Evolutionary conservation across 2,888 invertebrate species (phyloP), one percentile per base, ranked within the genome.

Genomic region (Leptopterna dolabrata): DNA sequence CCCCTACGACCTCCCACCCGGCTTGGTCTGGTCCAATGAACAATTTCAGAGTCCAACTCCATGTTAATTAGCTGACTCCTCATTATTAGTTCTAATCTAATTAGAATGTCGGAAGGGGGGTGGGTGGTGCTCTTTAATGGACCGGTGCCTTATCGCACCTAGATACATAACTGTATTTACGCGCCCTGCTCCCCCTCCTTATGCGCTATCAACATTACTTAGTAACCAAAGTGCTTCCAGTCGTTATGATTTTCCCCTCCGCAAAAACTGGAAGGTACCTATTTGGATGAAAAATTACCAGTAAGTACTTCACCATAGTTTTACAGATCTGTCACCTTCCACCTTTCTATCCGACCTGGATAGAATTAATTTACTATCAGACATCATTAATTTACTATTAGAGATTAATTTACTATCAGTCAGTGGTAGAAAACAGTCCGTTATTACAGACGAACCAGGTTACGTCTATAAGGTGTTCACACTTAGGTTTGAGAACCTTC

Each of bases 21-120:
- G 14, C 71, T n/a, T n/a, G 43, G 6, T 36, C 55, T 36, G 82
- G 82, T 63, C 36, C 82, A 36, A 70, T 82, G 82, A 82, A 82
- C 82, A 82, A 82, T 82, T 82, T 82, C 82, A 36, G 70, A 70
- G 82, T 82, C 82, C 82, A 36, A 82, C 82, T 55, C 82, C 70
- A 87, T 70, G 87, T 86, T 88, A 88, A 88, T 88, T 88, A 88
- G 88, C 55, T 88, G 71, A 88, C 87, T 88, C 41, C 87, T 88
- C 87, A 88, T 88, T 87, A 86, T 88, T 87, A 87, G 88, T 88
- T 88, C 63, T 88, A 87, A 88, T 88, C 88, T 88, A 87, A 88
- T 88, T 88, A 88, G 88, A 83, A 76, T 80, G 76, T 76, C 84
- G 76, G 82, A 14, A 71, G 71, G 14, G 14, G 36, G 19, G 43